Evolutionary conservation across 1,140 invertebrate species (phyloP).

Genomic region (Drosophila nigromelanica): DNA sequence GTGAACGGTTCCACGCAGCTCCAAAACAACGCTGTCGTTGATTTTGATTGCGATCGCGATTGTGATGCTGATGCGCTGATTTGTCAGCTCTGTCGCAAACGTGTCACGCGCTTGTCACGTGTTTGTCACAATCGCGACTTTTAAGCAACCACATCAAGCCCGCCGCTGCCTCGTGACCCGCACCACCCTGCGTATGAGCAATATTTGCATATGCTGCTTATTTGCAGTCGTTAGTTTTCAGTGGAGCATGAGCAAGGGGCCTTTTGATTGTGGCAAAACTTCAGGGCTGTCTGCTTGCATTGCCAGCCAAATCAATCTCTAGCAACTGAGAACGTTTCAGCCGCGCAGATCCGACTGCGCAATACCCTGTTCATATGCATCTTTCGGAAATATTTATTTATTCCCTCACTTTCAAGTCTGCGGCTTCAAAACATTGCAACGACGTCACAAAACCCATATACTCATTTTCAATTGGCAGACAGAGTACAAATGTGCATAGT

Average conservation of each 20-base stretch:
- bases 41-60: too few relatives aligned
- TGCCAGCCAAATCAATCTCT: constrained; percentile 1
- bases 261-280: constrained; percentile 7
- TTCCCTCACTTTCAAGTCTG: too few relatives aligned
- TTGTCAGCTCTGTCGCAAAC: constrained; percentile 51
- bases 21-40: too few relatives aligned
- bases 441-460: too few relatives aligned
- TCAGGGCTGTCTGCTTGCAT: neutral
- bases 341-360: too few relatives aligned
- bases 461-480: too few relatives aligned
- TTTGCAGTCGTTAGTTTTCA: constrained; percentile 9
- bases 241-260: constrained; percentile 8
- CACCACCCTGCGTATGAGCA: constrained; percentile 22
- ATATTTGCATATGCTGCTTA: constrained; percentile 30
- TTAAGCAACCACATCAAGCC: constrained; percentile 8
- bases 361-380: too few relatives aligned
- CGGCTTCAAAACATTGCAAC: too few relatives aligned
- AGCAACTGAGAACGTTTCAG: too few relatives aligned
- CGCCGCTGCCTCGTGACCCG: neutral
- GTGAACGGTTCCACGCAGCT: too few relatives aligned
- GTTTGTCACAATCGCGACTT: constrained; percentile 12
- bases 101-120: constrained; percentile 53
- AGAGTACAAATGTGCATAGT: neutral
- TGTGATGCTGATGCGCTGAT: constrained; percentile 34
- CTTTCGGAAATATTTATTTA: too few relatives aligned